A percentile compares a stretch with the other conserved stretches of the same genome.
Evolutionary conservation across 1,140 invertebrate species (phyloP).

Genomic region (Camponotus floridanus): DNA sequence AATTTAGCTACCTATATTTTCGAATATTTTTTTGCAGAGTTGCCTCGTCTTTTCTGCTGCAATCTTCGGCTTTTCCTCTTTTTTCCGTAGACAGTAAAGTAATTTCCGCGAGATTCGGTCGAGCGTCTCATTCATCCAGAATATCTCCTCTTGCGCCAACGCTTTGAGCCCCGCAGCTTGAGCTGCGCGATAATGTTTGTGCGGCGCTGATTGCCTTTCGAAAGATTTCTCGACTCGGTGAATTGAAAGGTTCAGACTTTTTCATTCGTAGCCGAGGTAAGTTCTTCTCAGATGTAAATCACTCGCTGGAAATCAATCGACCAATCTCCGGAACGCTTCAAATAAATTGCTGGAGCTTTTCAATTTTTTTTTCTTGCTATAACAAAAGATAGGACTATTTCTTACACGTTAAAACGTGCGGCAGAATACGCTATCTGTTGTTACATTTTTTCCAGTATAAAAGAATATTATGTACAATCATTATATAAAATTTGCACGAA

Average conservation of each 20-base stretch:
- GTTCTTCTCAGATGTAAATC: slow-evolving; percentile 67
- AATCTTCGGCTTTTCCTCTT: slow-evolving; percentile 11
- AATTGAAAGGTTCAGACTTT: slow-evolving; percentile 62
- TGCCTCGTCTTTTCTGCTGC: neutral
- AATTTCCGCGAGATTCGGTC: slow-evolving; percentile 50
- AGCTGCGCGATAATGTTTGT: slow-evolving; percentile 70
- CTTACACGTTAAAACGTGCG: neutral
- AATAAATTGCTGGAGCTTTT: slow-evolving; percentile 38
- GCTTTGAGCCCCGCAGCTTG: slow-evolving; percentile 50
- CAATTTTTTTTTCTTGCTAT: slow-evolving; percentile 17
- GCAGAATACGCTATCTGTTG: neutral
- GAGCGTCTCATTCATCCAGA: slow-evolving; percentile 62
- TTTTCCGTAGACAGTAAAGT: slow-evolving; percentile 32
- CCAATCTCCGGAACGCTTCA: slow-evolving; percentile 7
- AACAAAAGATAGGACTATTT: slow-evolving; percentile 15
- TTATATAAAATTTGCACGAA: neutral
- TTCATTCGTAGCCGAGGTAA: slow-evolving; percentile 58
- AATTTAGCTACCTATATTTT: slow-evolving; percentile 1
- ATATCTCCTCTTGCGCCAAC: slow-evolving; percentile 68
- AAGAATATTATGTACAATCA: neutral
- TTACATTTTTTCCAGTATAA: neutral
- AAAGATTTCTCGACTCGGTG: slow-evolving; percentile 55
- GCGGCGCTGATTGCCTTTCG: slow-evolving; percentile 67
- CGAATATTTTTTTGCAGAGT: slow-evolving; percentile 26
- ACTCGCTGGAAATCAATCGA: slow-evolving; percentile 42